Evolutionary conservation across 2,888 invertebrate genomes (phyloP).

Genomic region (Lumbricus terrestris): DNA sequence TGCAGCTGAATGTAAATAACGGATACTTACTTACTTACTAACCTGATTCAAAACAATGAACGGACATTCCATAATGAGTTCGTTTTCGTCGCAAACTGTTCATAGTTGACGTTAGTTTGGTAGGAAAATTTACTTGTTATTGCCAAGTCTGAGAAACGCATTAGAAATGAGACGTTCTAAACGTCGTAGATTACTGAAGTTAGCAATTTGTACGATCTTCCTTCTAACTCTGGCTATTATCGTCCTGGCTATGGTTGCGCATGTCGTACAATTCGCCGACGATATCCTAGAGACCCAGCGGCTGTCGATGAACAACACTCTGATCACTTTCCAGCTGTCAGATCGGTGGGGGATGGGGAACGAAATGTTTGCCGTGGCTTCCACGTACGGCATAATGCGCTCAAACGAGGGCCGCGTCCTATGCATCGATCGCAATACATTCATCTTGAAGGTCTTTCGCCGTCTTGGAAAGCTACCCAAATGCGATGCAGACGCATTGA

Average conservation of each 20-base stretch:
- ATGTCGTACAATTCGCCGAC: neutral
- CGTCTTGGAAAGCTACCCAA: neutral
- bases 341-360: conserved; percentile 23
- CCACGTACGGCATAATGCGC: conserved; percentile 17
- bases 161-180: neutral
- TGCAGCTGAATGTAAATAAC: too few species aligned
- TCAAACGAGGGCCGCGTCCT: neutral
- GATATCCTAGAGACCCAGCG: neutral
- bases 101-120: neutral
- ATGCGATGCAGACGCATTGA: conserved; percentile 11
- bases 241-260: neutral
- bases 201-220: neutral
- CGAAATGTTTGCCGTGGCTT: conserved; percentile 25
- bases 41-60: neutral
- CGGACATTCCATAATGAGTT: neutral
- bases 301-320: neutral
- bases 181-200: neutral
- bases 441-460: conserved; percentile 7
- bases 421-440: neutral
- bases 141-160: neutral
- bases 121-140: neutral
- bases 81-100: neutral
- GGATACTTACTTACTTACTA: neutral
- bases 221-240: neutral
- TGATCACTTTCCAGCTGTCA: neutral